Base-by-base conservation (phyloP, 1,140 invertebrate genomes). In the Caenorhabditis brenneri region DNA sequence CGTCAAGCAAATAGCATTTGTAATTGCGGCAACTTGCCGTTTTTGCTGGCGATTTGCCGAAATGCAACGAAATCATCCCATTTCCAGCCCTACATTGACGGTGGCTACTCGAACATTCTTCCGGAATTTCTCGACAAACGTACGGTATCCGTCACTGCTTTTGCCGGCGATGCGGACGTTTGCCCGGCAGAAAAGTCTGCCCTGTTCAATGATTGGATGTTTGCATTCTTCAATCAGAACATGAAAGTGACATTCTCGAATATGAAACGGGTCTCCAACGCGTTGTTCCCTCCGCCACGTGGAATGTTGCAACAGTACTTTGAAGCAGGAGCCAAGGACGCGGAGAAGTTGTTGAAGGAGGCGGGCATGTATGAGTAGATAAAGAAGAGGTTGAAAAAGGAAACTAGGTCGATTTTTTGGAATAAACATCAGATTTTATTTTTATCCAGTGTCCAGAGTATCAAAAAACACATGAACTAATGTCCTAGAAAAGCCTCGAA, bases 41-140 rank as follows among this genome's bases (percentile, higher is more conserved):
- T n/a, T n/a, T n/a, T n/a, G n/a, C n/a, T n/a, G n/a, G n/a, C n/a
- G n/a, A n/a, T n/a, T n/a, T n/a, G n/a, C n/a, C n/a, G n/a, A n/a
- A n/a, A n/a, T n/a, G 48, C 48, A 3, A 3, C 3, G 19, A 51
- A 10, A 5, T n/a, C 48, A 3, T 51, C 10, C 10, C 7, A 42
- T 86, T 88, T 88, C 88, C 84, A 92, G 91, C 82, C 85, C 29
- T 92, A 90, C 85, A 91, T 91, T 51, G 92, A 92, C 85, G 92
- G 92, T 16, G 92, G 91, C 9, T 88, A 91, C 80, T 89, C 91
- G 3, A 89, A 92, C 87, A 92, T 92, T 84, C 83, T 92, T 55
- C 87, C 91, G 0, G 58, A 86, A 12, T 92, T 92, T 83, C 74
- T 86, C 0, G 89, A 91, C 27, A 90, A 91, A 5, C 81, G 86